These are phyloP conservation scores for Oreortyx pictus DNA, from an alignment of 2,797 vertebrate species.

Conservation along the genomic window DNA sequence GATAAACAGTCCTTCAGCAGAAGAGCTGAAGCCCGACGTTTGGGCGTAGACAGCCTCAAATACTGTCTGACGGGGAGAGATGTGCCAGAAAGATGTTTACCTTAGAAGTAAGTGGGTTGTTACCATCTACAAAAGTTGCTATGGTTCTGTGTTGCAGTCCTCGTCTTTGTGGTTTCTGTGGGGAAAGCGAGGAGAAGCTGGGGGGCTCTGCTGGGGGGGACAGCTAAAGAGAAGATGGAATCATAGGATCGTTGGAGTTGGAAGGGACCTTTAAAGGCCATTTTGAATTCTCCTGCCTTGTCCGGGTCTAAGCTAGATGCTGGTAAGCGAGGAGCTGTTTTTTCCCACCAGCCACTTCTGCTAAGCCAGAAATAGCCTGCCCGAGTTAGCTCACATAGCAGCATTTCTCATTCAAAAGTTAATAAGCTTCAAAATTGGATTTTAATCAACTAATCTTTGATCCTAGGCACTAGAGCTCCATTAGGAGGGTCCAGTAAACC, in stretches of 20 bases:
- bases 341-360: constrained; percentile 14
- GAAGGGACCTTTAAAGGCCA: too few relatives aligned
- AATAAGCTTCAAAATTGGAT: constrained; percentile 78
- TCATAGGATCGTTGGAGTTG: too few relatives aligned
- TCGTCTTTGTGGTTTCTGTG: not conserved
- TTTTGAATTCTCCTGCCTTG: constrained; percentile 9
- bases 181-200: too few relatives aligned
- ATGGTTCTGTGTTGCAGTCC: not conserved
- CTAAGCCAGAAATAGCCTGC: constrained; percentile 65
- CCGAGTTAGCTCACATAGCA: constrained; percentile 35
- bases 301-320: constrained; percentile 24
- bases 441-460: constrained; percentile 75
- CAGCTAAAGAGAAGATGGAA: too few relatives aligned
- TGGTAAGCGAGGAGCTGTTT: constrained; percentile 29
- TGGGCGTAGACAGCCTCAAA: not conserved
- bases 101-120: not conserved
- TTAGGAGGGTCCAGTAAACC: constrained; percentile 66
- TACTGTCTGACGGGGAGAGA: not conserved
- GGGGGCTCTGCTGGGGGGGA: too few relatives aligned
- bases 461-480: constrained; percentile 42
- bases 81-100: not conserved
- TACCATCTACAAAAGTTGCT: not conserved
- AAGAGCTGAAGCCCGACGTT: not conserved
- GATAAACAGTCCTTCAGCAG: not conserved
- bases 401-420: constrained; percentile 75